Percentiles rank a stretch among this genome's conserved stretches.
These are phyloP conservation scores for Pachypanchax playfairii DNA, from an alignment of 2,113 vertebrate genomes.

Conservation along the genomic window DNA sequence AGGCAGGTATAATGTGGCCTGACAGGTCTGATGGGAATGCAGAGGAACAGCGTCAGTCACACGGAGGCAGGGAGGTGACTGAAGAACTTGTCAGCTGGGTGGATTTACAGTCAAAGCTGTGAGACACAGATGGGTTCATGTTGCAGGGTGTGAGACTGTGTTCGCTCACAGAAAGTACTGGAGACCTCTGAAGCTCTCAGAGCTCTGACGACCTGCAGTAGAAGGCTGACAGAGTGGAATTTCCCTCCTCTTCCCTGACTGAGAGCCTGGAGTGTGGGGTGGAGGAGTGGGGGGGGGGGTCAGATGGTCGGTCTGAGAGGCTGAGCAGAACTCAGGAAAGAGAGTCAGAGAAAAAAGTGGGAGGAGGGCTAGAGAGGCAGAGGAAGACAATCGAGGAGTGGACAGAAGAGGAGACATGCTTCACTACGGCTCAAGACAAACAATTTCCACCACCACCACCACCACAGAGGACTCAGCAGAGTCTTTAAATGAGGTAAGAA, in stretches of 20 bases:
- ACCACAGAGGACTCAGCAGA: slow-evolving; percentile 64
- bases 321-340: slow-evolving; percentile 73
- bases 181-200: not conserved
- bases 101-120: slow-evolving; percentile 25
- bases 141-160: slow-evolving; percentile 20
- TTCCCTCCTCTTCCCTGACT: slow-evolving; percentile 58
- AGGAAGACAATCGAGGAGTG: slow-evolving; percentile 60
- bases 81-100: slow-evolving; percentile 59
- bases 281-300: slow-evolving; percentile 30
- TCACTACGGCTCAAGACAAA: slow-evolving; percentile 66
- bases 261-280: slow-evolving; percentile 26
- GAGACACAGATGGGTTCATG: slow-evolving; percentile 38
- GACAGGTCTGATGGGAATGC: slow-evolving; percentile 76
- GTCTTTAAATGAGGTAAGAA: slow-evolving; percentile 70
- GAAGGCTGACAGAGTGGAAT: slow-evolving; percentile 55
- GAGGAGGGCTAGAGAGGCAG: slow-evolving; percentile 57
- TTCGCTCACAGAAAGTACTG: slow-evolving; percentile 27
- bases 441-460: slow-evolving; percentile 66
- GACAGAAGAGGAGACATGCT: slow-evolving; percentile 75
- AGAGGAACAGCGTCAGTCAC: slow-evolving; percentile 22
- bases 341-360: slow-evolving; percentile 68
- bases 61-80: slow-evolving; percentile 33
- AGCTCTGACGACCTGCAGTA: slow-evolving; percentile 25
- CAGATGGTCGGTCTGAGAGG: slow-evolving; percentile 66
- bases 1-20: slow-evolving; percentile 74